Conservation (phyloP, 2,113 vertebrate genomes). For the Eulemur macaco region DNA sequence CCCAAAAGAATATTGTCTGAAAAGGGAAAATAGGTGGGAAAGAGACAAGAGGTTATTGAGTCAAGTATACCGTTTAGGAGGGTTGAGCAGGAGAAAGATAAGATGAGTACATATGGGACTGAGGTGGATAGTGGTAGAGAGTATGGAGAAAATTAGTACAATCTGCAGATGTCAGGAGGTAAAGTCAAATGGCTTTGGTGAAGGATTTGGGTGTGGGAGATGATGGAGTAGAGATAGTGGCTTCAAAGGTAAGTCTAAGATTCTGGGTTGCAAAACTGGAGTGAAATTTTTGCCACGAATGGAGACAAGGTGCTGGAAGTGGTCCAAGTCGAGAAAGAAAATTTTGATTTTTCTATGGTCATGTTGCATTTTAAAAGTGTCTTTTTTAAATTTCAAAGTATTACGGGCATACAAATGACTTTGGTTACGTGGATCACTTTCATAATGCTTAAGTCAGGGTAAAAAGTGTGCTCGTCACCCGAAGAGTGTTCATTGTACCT, state of each 20-base stretch:
- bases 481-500: too few relatives aligned
- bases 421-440: too few relatives aligned
- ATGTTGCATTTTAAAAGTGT: background rate
- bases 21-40: background rate
- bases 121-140: background rate
- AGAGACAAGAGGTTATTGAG: background rate
- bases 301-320: background rate
- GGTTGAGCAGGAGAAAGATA: background rate
- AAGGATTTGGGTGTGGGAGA: background rate
- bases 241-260: background rate
- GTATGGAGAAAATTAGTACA: background rate
- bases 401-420: too few relatives aligned
- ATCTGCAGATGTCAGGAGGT: background rate
- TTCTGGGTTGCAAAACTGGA: background rate
- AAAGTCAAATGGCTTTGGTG: background rate
- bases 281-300: background rate
- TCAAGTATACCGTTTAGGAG: background rate
- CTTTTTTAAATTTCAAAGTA: background rate
- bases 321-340: background rate
- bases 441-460: too few relatives aligned
- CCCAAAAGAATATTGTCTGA: background rate
- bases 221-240: background rate
- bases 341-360: background rate
- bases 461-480: too few relatives aligned
- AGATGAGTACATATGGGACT: background rate